These are phyloP conservation scores for Perizoma affinitatum DNA, from an alignment of 2,888 invertebrate genomes.

Conservation along the genomic window DNA sequence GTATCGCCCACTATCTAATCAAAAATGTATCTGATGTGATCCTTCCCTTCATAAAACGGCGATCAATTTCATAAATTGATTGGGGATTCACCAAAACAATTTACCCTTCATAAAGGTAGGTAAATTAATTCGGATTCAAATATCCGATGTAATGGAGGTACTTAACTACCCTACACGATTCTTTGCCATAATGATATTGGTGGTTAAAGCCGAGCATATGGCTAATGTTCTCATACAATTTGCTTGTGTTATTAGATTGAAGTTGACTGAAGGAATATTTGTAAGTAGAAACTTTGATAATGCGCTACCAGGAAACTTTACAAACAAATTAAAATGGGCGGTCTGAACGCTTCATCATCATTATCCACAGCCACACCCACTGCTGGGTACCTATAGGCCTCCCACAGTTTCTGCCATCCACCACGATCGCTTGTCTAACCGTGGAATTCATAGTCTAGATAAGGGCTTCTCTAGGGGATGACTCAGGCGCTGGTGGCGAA, in stretches of 20 bases:
- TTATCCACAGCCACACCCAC: too few relatives aligned
- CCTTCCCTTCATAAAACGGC: slow-evolving; percentile 46
- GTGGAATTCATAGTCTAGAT: too few relatives aligned
- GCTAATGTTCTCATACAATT: slow-evolving; percentile 43
- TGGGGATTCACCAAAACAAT: slow-evolving; percentile 75
- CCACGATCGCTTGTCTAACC: too few relatives aligned
- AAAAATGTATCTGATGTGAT: slow-evolving; percentile 34
- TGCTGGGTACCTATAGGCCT: too few relatives aligned
- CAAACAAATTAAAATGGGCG: too few relatives aligned
- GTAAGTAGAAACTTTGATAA: too few relatives aligned
- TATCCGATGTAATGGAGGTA: slow-evolving; percentile 53
- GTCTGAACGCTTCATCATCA: too few relatives aligned
- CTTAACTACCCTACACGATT: slow-evolving; percentile 28
- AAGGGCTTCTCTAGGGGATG: too few relatives aligned
- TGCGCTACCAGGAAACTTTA: too few relatives aligned
- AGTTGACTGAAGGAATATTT: background rate
- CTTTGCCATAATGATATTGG: slow-evolving; percentile 46
- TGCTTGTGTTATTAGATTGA: background rate
- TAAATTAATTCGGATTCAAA: slow-evolving; percentile 69
- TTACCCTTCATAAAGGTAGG: slow-evolving; percentile 75
- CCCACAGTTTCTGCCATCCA: too few relatives aligned
- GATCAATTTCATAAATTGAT: slow-evolving; percentile 78
- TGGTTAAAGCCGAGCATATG: slow-evolving; percentile 48
- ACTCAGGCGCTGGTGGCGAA: too few relatives aligned
- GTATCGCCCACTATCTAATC: slow-evolving; percentile 21